Evolutionary conservation across 2,797 vertebrate genomes (phyloP), one percentile per base, ranked within the genome.

Genomic region (Dallia pectoralis): DNA sequence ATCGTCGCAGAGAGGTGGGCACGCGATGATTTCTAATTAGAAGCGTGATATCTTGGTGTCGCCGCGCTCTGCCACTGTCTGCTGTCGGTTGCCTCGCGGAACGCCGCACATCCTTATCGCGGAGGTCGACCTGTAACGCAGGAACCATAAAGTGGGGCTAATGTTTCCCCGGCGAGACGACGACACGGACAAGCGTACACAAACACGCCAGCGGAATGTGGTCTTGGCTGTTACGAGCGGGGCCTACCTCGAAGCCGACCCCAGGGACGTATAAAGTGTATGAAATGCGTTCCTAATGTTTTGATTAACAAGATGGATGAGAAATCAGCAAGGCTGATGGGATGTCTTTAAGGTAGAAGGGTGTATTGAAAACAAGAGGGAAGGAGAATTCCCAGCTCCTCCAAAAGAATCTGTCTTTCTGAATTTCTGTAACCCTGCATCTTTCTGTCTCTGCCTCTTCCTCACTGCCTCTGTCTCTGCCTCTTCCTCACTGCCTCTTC

Each of bases 21-120:
- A 15, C 29, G n/a, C 33, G 53, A 62, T 71, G 70, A 71, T 71
- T 71, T 44, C 70, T 62, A 62, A 71, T 71, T 62, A 62, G 14
- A 27, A 30, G 32, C 36, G 27, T 71, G 56, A 71, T 62, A 61
- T 71, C 68, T 19, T n/a, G 49, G 29, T 33, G n/a, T 59, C 51
- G 33, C 25, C 4, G 19, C 4, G 19, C 3, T 11, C 32, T 33
- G 64, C 64, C 32, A 12, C 32, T 2, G 14, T 44, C 40, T 44
- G 12, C 68, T 22, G 47, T 53, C 67, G n/a, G 48, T 12, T 51
- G 12, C 9, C 49, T 11, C 40, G 40, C 12, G 40, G 40, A 44
- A 9, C 40, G 1, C 6, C 40, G 40, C 40, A 4, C 40, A 44
- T 44, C 8, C 40, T 44, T 9, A 8, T 9, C 40, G 7, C 40